Base-by-base conservation (phyloP, 2,888 invertebrate genomes). In the Calliopum simillimum region DNA sequence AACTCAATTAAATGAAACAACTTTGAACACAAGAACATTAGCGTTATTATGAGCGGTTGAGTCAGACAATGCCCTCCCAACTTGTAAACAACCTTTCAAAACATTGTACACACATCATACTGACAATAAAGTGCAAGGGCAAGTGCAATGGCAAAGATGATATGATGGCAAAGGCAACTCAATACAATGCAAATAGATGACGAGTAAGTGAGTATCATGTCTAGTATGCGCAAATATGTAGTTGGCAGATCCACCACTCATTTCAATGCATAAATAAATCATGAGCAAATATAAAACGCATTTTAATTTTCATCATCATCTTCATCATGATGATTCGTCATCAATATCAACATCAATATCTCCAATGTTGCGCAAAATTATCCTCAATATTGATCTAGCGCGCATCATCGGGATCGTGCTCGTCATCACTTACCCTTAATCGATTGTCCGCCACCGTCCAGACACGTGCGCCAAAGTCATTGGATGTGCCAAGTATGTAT, bases 401-500 rank as follows among this genome's bases (percentile, higher is more conserved):
- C 33, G 8, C 51, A 23, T 23, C 19, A 51, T 21, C 41, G 44
- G 25, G 43, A 51, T 62, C 53, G 49, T 43, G 49, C 58, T 68
- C 56, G 56, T 69, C 64, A 72, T 70, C 71, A 83, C 84, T 85
- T 85, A 96, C 97, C 93, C 96, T 91, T 86, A 97, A 89, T 84
- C 98, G 90, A 86, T 93, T 94, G 87, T 98, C 98, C 76, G 88
- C 88, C 65, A 98, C 91, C 12, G 96, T 95, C 99, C 99, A 99
- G 71, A 99, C 94, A 72, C 99, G 90, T 82, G 96, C 95, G 19
- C 98, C 98, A 86, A 94, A 97, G 88, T 99, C 99, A 86, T 97
- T 97, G 55, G 98, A 98, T 59, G 98, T 96, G 16, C 94, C 99
- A 68, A 99, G 89, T 72, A 98, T 89, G 81, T 93, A 90, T 13